Base-by-base conservation (phyloP, 1,140 invertebrate genomes). In the Bicyclus anynana region DNA sequence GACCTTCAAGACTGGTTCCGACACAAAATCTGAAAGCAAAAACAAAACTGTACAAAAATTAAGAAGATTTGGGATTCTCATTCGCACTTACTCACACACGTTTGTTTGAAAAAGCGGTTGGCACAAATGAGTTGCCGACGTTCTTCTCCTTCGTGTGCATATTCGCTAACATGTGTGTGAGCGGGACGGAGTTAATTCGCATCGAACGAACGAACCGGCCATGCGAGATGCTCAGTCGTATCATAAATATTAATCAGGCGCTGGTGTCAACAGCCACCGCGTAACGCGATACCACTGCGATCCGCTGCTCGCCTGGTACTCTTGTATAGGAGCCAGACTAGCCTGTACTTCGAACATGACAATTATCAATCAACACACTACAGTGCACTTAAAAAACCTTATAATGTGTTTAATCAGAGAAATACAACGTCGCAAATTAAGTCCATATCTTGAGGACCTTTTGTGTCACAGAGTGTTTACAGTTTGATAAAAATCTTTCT, bases 201-300 rank as follows among this genome's bases (percentile, higher is more conserved):
- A 77, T 78, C 74, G 79, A 74, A 72, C 69, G 69, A 77, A 75
- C 80, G 71, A 85, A 85, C 82, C 81, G 83, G 81, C 84, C 84
- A 82, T 84, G 77, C 84, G 84, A 87, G 84, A 87, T 87, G 80
- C 78, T 84, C 84, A 78, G 74, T 77, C 80, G 80, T 87, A 87
- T 87, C 84, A 87, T 87, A 87, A 87, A 87, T 87, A 87, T 87
- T 87, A 87, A 87, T 87, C 84, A 87, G 84, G 82, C 84, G 79
- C 76, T 87, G 84, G 82, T 87, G 82, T 87, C 84, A 87, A 87
- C 84, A 87, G 84, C 84, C 84, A 87, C 81, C 80, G 82, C 84
- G 84, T 87, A 87, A 87, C 82, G 80, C 80, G 84, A 87, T 80
- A 87, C 80, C 78, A 69, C 74, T 70, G 74, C 81, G 81, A 87